Evolutionary conservation across 2,888 invertebrate genomes (phyloP).

Genomic region (Cancer borealis): DNA sequence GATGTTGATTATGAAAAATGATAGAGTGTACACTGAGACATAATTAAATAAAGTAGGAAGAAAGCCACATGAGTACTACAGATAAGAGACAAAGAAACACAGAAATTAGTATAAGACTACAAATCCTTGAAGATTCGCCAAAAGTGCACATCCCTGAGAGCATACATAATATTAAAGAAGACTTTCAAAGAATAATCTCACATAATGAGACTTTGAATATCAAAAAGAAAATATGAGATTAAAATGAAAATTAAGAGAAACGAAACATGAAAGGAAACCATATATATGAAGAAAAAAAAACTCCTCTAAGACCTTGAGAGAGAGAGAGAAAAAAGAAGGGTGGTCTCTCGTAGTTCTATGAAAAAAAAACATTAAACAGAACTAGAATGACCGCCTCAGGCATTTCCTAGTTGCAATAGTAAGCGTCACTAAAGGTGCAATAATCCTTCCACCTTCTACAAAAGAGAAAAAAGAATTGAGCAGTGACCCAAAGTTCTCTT

Average conservation of each 20-base stretch:
- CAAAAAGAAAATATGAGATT: background rate
- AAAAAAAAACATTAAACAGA: background rate
- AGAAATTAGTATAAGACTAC: background rate
- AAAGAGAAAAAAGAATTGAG: background rate
- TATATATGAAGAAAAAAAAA: background rate
- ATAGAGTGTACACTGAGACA: background rate
- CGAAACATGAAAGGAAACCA: background rate
- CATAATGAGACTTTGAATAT: background rate
- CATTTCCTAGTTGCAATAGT: background rate
- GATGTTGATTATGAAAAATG: background rate
- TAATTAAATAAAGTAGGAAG: background rate
- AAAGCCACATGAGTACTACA: background rate
- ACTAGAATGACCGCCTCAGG: background rate
- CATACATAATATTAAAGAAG: too few species aligned
- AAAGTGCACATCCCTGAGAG: background rate
- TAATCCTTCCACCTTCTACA: background rate
- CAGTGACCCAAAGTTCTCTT: background rate
- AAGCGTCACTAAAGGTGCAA: background rate
- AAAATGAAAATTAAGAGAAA: background rate
- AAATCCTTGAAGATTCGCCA: background rate
- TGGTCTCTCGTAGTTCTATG: background rate
- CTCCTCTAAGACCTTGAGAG: background rate
- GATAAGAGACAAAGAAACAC: background rate
- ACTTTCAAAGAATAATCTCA: background rate
- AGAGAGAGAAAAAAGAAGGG: background rate